Evolutionary conservation across 2,797 vertebrate species (phyloP).

Genomic region (Scleropages formosus): DNA sequence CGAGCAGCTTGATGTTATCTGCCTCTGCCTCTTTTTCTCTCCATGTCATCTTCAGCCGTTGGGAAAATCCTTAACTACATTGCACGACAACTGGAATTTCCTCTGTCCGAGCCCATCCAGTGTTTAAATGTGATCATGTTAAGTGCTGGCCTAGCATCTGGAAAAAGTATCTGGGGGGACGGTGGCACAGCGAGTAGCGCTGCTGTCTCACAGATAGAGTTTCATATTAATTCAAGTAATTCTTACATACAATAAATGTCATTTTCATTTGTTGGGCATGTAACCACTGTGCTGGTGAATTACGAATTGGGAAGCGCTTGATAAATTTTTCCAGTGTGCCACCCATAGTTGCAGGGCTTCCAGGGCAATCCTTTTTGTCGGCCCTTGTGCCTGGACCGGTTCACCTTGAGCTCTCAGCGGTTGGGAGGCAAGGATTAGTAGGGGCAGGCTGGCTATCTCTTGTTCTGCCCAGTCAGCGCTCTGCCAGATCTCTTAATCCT

Average conservation of each 20-base stretch:
- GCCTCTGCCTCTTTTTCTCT: too few species aligned
- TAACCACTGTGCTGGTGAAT: too few species aligned
- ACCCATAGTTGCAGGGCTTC: background rate
- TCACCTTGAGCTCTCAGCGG: slow-evolving; percentile 66
- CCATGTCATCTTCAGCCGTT: too few species aligned
- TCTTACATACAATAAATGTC: background rate
- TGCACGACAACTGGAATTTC: background rate
- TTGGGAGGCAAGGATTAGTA: slow-evolving; percentile 64
- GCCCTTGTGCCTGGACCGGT: slow-evolving; percentile 17
- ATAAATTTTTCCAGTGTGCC: background rate
- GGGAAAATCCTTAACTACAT: background rate
- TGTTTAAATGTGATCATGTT: background rate
- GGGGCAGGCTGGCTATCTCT: slow-evolving; percentile 57
- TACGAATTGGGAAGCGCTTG: too few species aligned
- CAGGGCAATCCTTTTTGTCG: background rate
- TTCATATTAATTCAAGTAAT: background rate
- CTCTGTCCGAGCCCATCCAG: background rate
- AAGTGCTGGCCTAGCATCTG: background rate
- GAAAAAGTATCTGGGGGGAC: too few species aligned
- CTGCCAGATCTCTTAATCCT: slow-evolving; percentile 69
- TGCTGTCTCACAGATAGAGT: too few species aligned
- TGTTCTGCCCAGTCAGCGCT: slow-evolving; percentile 66
- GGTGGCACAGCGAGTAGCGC: too few species aligned
- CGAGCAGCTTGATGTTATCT: too few species aligned
- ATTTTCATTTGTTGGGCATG: background rate